Percentiles rank a stretch among this genome's conserved stretches.
Evolutionary conservation across 2,113 vertebrate species (phyloP).

Genomic region (Lichenostomus cassidix): DNA sequence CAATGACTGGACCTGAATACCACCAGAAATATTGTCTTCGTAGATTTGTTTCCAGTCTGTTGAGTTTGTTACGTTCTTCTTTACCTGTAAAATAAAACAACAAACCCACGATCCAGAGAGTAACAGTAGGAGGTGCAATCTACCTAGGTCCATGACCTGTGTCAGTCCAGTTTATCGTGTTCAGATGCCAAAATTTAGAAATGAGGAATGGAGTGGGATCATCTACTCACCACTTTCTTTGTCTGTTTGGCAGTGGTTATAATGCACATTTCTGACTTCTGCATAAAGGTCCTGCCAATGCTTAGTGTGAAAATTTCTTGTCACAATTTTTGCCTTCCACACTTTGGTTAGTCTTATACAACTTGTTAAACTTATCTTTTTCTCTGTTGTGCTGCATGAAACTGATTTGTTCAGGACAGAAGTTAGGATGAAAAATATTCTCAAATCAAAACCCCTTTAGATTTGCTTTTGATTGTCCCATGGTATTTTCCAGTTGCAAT

Average conservation of each 20-base stretch:
- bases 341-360: neutral
- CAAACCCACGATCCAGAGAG: neutral
- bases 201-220: neutral
- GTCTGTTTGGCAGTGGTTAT: neutral
- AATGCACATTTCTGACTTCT: neutral
- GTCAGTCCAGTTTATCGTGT: neutral
- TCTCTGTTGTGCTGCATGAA: neutral
- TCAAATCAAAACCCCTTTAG: slow-evolving; percentile 10
- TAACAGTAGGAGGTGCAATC: neutral
- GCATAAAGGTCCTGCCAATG: neutral
- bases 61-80: neutral
- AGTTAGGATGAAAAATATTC: slow-evolving; percentile 5
- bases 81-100: neutral
- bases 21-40: neutral
- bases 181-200: neutral
- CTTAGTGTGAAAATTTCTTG: neutral
- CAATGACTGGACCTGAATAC: neutral
- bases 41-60: neutral
- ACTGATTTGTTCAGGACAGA: neutral
- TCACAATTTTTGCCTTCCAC: neutral
- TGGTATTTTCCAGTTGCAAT: neutral
- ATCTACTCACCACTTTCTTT: neutral
- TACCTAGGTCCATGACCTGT: neutral
- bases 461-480: slow-evolving; percentile 1
- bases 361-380: neutral